Evolutionary conservation across 2,888 invertebrate genomes (phyloP), one percentile per base, ranked within the genome.

Genomic region (Chesias legatella): DNA sequence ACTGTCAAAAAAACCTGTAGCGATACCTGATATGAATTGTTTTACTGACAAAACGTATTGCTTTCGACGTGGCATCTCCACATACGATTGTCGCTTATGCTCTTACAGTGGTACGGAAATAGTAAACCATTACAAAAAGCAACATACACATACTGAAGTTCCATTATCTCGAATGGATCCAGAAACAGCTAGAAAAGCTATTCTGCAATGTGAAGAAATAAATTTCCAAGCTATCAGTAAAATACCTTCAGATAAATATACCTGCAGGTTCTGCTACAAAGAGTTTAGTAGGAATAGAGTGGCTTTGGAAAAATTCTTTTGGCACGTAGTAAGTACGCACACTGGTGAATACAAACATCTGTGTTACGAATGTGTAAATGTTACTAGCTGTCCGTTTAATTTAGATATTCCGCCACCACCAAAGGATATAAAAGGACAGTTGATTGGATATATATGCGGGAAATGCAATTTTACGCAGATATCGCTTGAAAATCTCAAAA

Each of bases 391-490:
- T 63, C 58, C 76, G 1, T 76, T 74, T 34, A 67, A 68, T 48
- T 60, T 83, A 28, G 79, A 84, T 47, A 80, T 86, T 37, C 88
- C 88, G 6, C 70, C 82, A 4, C 81, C 83, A 4, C 86, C 85
- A 0, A 76, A 75, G 58, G 71, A 79, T 36, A 45, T 53, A 0
- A 72, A 72, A 41, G 82, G 82, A 0, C 81, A 85, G 57, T 62
- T 89, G 10, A 74, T 80, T 31, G 93, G 92, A 0, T 92, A 91
- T 60, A 84, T 94, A 1, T 95, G 95, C 62, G 88, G 90, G 1
- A 84, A 90, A 41, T 95, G 95, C 63, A 92, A 95, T 64, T 95
- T 90, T 53, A 89, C 93, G 1, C 95, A 95, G 72, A 66, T 94
- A 50, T 85, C 89, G 4, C 74, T 89, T 31, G 73, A 79, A 22